These are phyloP conservation scores for Diorhabda sublineata DNA, from an alignment of 1,140 invertebrate genomes.

Conservation along the genomic window DNA sequence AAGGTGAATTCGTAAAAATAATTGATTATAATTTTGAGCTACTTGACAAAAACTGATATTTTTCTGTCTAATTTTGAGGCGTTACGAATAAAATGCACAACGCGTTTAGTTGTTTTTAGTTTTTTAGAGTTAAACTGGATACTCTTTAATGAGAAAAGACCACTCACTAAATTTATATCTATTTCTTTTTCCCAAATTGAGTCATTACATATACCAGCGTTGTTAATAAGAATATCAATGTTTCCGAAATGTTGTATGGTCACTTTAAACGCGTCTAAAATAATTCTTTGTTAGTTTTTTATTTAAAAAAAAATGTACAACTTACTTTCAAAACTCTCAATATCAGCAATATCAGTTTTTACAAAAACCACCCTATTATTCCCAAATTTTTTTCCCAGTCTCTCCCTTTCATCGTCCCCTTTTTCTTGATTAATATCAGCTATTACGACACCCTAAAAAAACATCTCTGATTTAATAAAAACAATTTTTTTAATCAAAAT, in stretches of 20 bases:
- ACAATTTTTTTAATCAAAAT: no score
- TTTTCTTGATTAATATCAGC: slow-evolving; percentile 14
- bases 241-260: slow-evolving; percentile 37
- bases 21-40: no score
- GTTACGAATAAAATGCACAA: background rate
- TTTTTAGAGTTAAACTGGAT: background rate
- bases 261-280: slow-evolving; percentile 39
- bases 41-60: no score
- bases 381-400: slow-evolving; percentile 20
- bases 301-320: background rate
- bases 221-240: slow-evolving; percentile 43
- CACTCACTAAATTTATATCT: slow-evolving; percentile 51
- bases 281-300: background rate
- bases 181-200: slow-evolving; percentile 49
- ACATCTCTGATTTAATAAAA: background rate
- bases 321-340: slow-evolving; percentile 13
- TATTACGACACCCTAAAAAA: slow-evolving; percentile 24
- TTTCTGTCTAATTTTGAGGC: no score
- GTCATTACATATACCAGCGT: slow-evolving; percentile 51
- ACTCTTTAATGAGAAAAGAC: background rate
- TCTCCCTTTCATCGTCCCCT: slow-evolving; percentile 10
- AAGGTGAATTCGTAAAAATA: no score
- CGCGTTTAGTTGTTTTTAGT: background rate
- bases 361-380: slow-evolving; percentile 14
- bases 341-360: slow-evolving; percentile 22